Base-by-base conservation (phyloP, 64 coral and sea anemone species). In the Porites lutea region DNA sequence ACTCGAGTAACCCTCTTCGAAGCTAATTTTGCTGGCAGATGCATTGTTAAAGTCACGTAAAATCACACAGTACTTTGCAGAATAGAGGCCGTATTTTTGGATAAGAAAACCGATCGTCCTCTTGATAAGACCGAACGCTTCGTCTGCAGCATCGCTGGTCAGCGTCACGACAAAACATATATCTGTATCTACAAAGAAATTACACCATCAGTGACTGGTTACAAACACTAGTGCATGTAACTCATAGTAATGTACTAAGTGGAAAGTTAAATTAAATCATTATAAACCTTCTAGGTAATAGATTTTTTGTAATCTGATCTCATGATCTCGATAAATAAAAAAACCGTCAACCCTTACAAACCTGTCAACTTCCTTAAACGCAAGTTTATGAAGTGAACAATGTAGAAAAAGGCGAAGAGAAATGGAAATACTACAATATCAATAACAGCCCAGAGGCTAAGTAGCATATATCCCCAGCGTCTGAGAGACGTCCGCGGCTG, bases 341-440 rank as follows among this genome's bases (percentile, higher is more conserved):
- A 69, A 69, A 69, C 15, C 19, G 5, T 4, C n/a, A n/a, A n/a
- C n/a, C n/a, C n/a, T 37, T 5, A 22, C 77, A 59, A 23, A 79
- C 77, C 77, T 79, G 19, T 79, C 37, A 10, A 4, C 13, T 19
- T 79, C 52, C 77, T 22, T 23, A 7, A 11, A 2, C 9, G 12
- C 6, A 23, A 37, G 53, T 59, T 54, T 23, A 79, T 59, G 7
- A 23, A 9, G 13, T 54, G 19, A 20, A 79, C n/a, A 22, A 59
- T 52, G 52, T 27, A 57, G 8, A 79, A 79, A 2, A 79, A 59
- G 8, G 77, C 52, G 18, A 79, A 79, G 22, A 79, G 77, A 21
- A 79, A 59, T 3, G 77, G 77, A 54, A 79, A 79, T 23, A 79
- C 12, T 13, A 79, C 7, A 16, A 59, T 19, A 79, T 79, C 77